A percentile compares a stretch with the other conserved stretches of the same genome.
Conservation (phyloP, 2,888 invertebrate genomes). For the Cactoblastis cactorum region DNA sequence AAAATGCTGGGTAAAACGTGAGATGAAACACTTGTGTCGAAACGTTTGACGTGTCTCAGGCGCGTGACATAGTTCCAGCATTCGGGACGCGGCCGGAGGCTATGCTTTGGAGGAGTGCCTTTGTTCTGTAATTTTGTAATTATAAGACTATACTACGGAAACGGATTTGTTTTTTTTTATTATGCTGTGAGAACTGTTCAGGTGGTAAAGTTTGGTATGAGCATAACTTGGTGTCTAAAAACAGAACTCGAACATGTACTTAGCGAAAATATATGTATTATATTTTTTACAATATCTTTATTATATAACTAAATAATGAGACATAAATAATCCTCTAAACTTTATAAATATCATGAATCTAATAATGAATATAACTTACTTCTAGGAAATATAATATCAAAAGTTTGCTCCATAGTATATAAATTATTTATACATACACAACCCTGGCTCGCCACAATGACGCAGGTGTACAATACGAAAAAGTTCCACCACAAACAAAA, state of each 20-base stretch:
- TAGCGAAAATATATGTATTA: too few species aligned
- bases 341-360: too few species aligned
- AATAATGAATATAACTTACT: too few species aligned
- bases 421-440: neutral
- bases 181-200: too few species aligned
- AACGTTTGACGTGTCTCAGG: neutral
- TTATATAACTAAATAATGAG: too few species aligned
- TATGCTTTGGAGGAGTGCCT: neutral
- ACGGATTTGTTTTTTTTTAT: neutral
- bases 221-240: too few species aligned
- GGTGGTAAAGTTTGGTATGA: neutral
- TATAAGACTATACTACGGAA: too few species aligned
- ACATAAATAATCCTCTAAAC: too few species aligned
- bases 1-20: neutral
- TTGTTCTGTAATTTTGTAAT: neutral
- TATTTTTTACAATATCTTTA: too few species aligned
- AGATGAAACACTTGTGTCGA: neutral
- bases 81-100: slow-evolving; percentile 1
- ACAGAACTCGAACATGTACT: too few species aligned
- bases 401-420: too few species aligned
- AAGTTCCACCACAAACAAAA: neutral
- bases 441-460: neutral
- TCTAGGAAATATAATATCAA: too few species aligned
- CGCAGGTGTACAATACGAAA: neutral
- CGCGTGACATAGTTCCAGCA: slow-evolving; percentile 6